phyloP scores from a whole-genome alignment of 1,140 invertebrate genomes.

The Tetramorium parvispinum region DNA sequence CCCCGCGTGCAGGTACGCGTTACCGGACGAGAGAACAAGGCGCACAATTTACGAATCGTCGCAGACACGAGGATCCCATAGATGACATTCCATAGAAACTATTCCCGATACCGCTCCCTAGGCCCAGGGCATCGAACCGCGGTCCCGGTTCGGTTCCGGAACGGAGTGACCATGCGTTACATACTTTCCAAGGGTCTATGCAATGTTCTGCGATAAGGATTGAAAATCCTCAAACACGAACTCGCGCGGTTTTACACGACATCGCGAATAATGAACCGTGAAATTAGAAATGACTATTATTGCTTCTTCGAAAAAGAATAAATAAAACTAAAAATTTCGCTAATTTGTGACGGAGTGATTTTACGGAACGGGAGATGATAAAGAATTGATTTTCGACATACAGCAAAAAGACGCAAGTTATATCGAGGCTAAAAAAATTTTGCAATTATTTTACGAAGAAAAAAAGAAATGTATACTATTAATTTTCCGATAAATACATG shows the following conservation, averaged over 20 bases:
- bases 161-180: not conserved
- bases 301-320: not conserved
- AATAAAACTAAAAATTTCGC: not conserved
- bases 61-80: conserved; percentile 38
- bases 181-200: not conserved
- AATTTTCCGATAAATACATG: not conserved
- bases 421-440: not conserved
- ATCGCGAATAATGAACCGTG: not conserved
- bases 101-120: not conserved
- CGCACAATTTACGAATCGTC: conserved; percentile 66
- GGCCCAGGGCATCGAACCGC: conserved; percentile 26
- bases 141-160: conserved; percentile 3
- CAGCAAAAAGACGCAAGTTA: not conserved
- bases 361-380: not conserved
- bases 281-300: not conserved
- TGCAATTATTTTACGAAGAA: not conserved
- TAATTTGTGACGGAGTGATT: not conserved
- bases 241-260: not conserved
- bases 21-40: conserved; percentile 60
- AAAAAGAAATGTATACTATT: not conserved
- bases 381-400: not conserved
- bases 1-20: not conserved
- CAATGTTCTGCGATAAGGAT: not conserved
- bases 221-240: not conserved
- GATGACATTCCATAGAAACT: conserved; percentile 40